Conservation (phyloP, 1,140 invertebrate genomes). For the Campoletis sonorensis region DNA sequence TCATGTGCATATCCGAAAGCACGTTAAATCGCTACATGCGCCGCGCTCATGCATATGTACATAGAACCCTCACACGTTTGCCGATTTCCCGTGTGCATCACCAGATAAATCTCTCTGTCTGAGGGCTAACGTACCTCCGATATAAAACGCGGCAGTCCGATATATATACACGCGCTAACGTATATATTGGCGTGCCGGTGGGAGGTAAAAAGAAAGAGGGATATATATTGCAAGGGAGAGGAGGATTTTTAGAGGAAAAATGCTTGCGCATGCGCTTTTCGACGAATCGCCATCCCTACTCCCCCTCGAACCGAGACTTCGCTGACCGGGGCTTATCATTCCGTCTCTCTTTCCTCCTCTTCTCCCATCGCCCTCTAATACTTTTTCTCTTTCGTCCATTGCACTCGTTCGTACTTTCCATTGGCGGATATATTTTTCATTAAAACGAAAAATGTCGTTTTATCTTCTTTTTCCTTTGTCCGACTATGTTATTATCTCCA, state of each 20-base stretch:
- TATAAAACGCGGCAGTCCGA: not conserved
- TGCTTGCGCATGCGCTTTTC: constrained; percentile 33
- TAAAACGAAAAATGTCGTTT: not conserved
- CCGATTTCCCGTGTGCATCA: constrained; percentile 54
- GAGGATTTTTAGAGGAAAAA: constrained; percentile 33
- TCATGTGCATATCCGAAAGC: constrained; percentile 35
- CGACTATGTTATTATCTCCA: not conserved
- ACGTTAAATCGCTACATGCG: constrained; percentile 11
- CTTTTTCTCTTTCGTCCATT: constrained; percentile 1
- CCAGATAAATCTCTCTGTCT: constrained; percentile 55
- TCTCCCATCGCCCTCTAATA: not conserved
- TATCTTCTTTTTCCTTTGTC: not conserved
- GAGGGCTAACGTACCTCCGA: constrained; percentile 44
- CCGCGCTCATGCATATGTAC: constrained; percentile 37
- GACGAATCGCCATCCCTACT: not conserved
- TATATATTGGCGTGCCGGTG: not conserved
- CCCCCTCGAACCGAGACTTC: constrained; percentile 18
- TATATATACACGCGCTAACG: not conserved
- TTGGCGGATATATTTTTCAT: constrained; percentile 6
- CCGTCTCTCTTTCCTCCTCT: constrained; percentile 1
- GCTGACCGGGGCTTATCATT: constrained; percentile 41
- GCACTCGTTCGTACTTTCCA: constrained; percentile 19
- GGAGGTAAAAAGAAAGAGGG: constrained; percentile 27
- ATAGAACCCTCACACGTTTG: constrained; percentile 38
- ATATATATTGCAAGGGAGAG: constrained; percentile 28